Base-by-base conservation (phyloP, 2,797 vertebrate species). In the Bryconaethiops microstoma region DNA sequence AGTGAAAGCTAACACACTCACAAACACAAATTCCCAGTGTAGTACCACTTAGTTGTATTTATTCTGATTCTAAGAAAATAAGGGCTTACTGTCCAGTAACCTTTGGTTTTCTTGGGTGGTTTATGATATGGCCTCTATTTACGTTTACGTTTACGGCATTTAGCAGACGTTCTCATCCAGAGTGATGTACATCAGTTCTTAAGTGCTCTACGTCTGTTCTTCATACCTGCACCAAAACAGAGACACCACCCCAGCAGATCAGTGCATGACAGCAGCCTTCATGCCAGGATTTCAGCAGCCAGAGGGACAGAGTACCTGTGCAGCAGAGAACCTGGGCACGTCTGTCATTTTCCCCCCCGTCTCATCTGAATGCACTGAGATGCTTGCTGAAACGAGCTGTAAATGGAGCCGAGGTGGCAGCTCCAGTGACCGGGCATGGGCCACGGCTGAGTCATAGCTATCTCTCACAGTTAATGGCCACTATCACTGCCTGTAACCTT, bases 381-480 rank as follows among this genome's bases (percentile, higher is more conserved):
- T 8, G 40, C 79, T 77, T 70, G 54, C 45, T 35, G 76, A 79
- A 82, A 60, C 73, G 79, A 57, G 50, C 52, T 29, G 74, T 57
- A 77, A 84, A 86, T 82, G 70, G 78, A 75, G 68, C n/a, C 50
- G 12, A 23, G 74, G 52, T 45, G 69, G 75, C 68, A 74, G 79
- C 63, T 76, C 17, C 48, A 67, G 74, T 79, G 77, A 74, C 74
- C 74, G 57, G 77, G 55, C 52, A 60, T 74, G 39, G 78, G 63
- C 81, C 29, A 65, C 74, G 50, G 52, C 40, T 77, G 81, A 82
- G 54, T 82, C 82, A 73, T 59, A 80, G 67, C 82, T 64, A 79
- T 81, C 75, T 82, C 23, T 60, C 74, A 60, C 72, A 84, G 70
- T 86, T 86, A 86, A 84, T 86, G 80, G 65, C 19, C 82, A 84